Base-by-base conservation (phyloP, 2,888 invertebrate species). In the Sarcophaga variegata region DNA sequence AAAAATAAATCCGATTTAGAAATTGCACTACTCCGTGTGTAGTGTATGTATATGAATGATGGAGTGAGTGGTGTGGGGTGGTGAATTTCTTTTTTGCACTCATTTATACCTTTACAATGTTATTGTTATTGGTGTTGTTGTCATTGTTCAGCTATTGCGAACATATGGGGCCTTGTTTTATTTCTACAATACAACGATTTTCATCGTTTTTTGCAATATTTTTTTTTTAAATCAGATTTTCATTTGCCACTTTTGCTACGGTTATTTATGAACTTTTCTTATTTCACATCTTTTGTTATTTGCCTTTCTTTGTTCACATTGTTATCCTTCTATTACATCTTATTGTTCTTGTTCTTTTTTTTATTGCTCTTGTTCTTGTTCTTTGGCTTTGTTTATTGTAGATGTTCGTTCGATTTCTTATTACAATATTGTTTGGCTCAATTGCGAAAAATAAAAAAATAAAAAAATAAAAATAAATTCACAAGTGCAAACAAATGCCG, bases 1-100 rank as follows among this genome's bases (percentile, higher is more conserved):
- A 37, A 92, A 92, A 92, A 93, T 92, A 93, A 93, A 93, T 93
- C 93, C 92, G 91, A 90, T 92, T 92, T 91, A 89, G 37, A 90
- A 90, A 90, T 90, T 90, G 90, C 86, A 77, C 63, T 69, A 71
- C 81, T 75, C 62, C 74, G 60, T 63, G 25, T 71, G 62, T 62
- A 37, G 37, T 49, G 62, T 45, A 17, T 49, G 62, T 45, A 17
- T 47, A 62, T 2, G 17, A 25, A 17, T 4, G 12, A 27, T 1
- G n/a, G 11, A 59, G 70, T 54, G 37, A 6, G 10, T 17, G 11
- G 37, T 12, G 45, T 37, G 37, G 66, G 59, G n/a, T 62, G 11
- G 37, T 17, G 45, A 2, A 8, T 11, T 70, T 17, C 17, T 54
- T 27, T 45, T 60, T 14, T 54, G 17, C 66, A 25, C 49, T 45